Evolutionary conservation across 2,113 vertebrate species (phyloP).

Genomic region (Typhlomys cinereus): DNA sequence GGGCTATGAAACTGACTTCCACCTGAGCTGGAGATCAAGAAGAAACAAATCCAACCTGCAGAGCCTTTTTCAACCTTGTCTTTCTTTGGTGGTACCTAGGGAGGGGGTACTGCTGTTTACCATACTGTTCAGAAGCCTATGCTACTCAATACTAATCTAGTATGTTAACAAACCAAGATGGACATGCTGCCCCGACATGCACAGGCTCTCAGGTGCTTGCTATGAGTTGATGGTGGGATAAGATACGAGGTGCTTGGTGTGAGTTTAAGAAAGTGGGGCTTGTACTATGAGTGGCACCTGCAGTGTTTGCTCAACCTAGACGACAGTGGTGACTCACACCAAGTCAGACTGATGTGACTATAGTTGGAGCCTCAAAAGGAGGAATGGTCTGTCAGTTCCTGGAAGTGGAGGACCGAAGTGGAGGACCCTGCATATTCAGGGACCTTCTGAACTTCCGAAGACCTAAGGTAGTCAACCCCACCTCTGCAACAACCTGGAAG

Average conservation of each 20-base stretch:
- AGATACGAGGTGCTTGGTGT: no score
- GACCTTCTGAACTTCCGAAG: neutral
- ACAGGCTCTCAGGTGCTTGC: neutral
- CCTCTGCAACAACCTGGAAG: neutral
- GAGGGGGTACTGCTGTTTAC: neutral
- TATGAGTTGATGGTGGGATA: neutral
- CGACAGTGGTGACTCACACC: neutral
- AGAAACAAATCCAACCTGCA: neutral
- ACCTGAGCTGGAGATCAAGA: neutral
- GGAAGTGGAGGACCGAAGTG: no score
- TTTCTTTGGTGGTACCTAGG: neutral
- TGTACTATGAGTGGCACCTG: neutral
- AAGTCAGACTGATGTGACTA: neutral
- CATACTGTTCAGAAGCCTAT: neutral
- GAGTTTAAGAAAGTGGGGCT: neutral
- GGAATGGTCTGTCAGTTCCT: neutral
- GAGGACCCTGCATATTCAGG: neutral
- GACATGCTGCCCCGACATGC: neutral
- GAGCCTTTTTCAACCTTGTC: neutral
- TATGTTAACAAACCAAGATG: no score
- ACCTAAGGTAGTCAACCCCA: neutral
- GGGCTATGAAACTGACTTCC: neutral
- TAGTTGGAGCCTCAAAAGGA: neutral
- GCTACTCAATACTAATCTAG: neutral
- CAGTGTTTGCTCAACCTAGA: no score